phyloP scores from a whole-genome alignment of 1,140 invertebrate genomes.

The Bombus consobrinus region DNA sequence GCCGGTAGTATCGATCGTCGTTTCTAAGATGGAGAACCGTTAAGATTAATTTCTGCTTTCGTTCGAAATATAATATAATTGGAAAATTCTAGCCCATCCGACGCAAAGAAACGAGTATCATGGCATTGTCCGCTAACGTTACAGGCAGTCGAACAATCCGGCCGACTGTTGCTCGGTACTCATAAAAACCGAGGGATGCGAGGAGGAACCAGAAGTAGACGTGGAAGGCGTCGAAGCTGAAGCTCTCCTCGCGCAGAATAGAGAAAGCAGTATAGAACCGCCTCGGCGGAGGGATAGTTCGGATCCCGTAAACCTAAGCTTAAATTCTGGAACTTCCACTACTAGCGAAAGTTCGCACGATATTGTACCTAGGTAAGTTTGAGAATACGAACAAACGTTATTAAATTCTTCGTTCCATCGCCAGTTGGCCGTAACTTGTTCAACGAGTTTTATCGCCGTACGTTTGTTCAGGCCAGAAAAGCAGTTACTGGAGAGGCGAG shows the following conservation, averaged over 20 bases:
- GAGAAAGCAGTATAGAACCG: constrained; percentile 79
- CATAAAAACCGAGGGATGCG: constrained; percentile 83
- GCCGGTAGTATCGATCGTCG: constrained; percentile 3
- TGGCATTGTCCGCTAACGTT: not conserved
- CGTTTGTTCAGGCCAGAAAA: constrained; percentile 67
- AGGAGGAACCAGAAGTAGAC: constrained; percentile 84
- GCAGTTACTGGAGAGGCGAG: constrained; percentile 76
- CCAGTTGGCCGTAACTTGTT: not conserved
- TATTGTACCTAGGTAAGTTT: constrained; percentile 72
- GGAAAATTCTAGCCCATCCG: no score
- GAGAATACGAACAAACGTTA: not conserved
- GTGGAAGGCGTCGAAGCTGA: constrained; percentile 83
- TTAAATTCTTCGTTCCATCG: not conserved
- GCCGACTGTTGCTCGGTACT: constrained; percentile 82
- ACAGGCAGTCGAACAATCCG: constrained; percentile 79
- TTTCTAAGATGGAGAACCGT: constrained; percentile 24
- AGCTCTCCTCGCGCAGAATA: constrained; percentile 81
- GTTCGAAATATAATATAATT: no score
- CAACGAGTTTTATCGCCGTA: not conserved
- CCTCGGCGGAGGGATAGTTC: constrained; percentile 81
- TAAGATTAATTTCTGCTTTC: constrained; percentile 25
- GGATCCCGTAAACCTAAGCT: constrained; percentile 90
- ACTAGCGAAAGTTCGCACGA: constrained; percentile 80
- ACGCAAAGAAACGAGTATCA: not conserved
- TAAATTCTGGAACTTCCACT: constrained; percentile 80